Evolutionary conservation across 2,888 invertebrate genomes (phyloP).

Genomic region (Diaperis boleti): DNA sequence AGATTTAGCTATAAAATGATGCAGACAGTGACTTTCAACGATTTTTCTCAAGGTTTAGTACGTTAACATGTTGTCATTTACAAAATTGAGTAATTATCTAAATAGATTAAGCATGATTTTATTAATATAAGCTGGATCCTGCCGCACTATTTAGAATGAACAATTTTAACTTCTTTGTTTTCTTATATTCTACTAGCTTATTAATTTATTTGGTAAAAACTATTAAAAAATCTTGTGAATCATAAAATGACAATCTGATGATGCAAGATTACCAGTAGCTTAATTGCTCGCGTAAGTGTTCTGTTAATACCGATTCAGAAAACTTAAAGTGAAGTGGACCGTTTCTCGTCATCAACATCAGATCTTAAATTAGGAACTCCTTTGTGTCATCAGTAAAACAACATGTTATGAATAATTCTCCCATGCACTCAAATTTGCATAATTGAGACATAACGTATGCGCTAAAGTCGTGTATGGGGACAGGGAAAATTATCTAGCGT

Average conservation of each 20-base stretch:
- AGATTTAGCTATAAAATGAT: no score
- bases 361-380: conserved; percentile 9
- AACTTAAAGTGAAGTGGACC: not conserved
- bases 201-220: no score
- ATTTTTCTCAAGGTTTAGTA: no score
- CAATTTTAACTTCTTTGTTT: no score
- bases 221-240: not conserved
- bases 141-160: no score
- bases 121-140: no score
- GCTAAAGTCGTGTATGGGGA: conserved; percentile 24
- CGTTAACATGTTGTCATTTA: no score
- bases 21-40: no score
- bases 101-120: no score
- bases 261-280: not conserved
- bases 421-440: conserved; percentile 42
- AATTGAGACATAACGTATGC: conserved; percentile 43
- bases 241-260: not conserved
- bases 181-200: no score
- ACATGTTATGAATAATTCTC: conserved; percentile 20
- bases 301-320: conserved; percentile 1
- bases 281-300: not conserved
- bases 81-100: no score
- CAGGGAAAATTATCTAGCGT: conserved; percentile 22
- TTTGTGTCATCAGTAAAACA: conserved; percentile 20
- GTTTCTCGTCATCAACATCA: not conserved